Base-by-base conservation (phyloP, 2,113 vertebrate species). In the Nothocercus julius region DNA sequence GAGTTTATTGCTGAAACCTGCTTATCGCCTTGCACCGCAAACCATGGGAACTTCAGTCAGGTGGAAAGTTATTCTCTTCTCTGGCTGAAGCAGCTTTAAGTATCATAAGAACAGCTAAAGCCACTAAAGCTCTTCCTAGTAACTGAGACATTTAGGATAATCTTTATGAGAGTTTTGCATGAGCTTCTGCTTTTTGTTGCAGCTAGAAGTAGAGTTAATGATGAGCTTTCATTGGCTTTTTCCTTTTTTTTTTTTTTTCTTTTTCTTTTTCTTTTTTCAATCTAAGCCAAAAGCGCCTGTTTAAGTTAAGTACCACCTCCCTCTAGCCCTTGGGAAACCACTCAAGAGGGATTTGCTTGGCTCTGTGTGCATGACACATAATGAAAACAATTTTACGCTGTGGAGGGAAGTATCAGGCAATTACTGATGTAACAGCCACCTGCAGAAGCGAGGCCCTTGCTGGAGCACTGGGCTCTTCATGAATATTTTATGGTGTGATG, bases 1-100 rank as follows among this genome's bases (percentile, higher is more conserved):
- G 98, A 99, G 99, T 99, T 99, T 99, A 99, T 99, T 99, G 99
- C 99, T 98, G 98, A 99, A 99, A 99, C 99, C 99, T 99, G 99
- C 99, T 99, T 99, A 99, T 99, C 98, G 98, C 98, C 98, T 97
- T 98, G 98, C 98, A 99, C 97, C 28, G 97, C 97, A 98, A 99
- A 99, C 99, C 99, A 99, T 99, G 99, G 99, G 99, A 99, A 99
- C 99, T 99, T 97, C 99, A 99, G 98, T 99, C 98, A 99, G 99
- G 99, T 99, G 99, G 99, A 99, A 99, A 99, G 98, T 98, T 98
- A 98, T 98, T 98, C 98, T 98, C 98, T 98, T 98, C 98, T 98
- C 97, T 96, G 98, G 97, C 97, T 98, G 97, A 97, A 98, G 98
- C 98, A 98, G 98, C 98, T 98, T 98, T 98, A 98, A 99, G 98